Base-by-base conservation (phyloP, 2,888 invertebrate genomes). In the Mechanitis messenoides region DNA sequence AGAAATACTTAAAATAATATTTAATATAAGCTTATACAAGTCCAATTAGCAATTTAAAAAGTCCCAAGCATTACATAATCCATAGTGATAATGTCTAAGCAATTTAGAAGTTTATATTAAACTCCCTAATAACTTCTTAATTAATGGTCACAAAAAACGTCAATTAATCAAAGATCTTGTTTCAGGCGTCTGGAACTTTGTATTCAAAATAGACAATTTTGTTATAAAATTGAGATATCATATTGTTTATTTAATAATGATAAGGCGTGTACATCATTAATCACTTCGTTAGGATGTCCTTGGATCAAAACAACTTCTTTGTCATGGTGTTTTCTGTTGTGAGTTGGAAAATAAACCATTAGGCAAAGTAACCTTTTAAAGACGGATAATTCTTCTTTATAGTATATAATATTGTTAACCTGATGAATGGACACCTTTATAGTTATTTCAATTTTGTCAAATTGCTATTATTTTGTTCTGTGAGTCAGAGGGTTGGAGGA, bases 211-310 rank as follows among this genome's bases (percentile, higher is more conserved):
- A 59, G n/a, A 31, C 47, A 58, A 61, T 61, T 61, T 59, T 53
- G 38, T 46, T 55, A 60, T 58, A 61, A 61, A 61, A 66, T 58
- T 59, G 55, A 60, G 61, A 61, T 56, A 38, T 55, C 55, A 50
- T 42, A 59, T 63, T 65, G 60, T 65, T 59, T 56, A 33, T 12
- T 45, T 59, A 63, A 59, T 63, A 65, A 63, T 38, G 56, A 50
- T 47, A 35, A 54, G 28, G 28, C 58, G 53, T 60, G 35, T 58
- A 42, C 33, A 58, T 58, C 60, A 65, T 65, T 65, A 65, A 62
- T 62, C 60, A 62, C 47, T 58, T 55, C 45, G 46, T 58, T 56
- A 6, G 33, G 57, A 64, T 59, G 59, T 50, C 54, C 59, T 58
- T 42, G 33, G 55, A 50, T 42, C 28, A 53, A 38, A 55, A 55